Base-by-base conservation (phyloP, 2,113 vertebrate species). In the Lynx canadensis region DNA sequence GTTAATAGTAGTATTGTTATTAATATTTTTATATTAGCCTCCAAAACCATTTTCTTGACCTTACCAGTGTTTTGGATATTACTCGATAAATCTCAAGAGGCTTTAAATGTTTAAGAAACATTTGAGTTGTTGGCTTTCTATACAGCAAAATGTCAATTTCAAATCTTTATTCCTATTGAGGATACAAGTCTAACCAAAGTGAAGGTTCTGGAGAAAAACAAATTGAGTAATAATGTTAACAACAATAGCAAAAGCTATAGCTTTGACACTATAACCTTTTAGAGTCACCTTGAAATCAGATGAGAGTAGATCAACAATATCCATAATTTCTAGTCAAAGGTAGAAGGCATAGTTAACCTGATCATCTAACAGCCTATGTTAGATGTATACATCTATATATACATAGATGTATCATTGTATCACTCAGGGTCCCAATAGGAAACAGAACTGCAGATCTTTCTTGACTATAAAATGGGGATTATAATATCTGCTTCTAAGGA, bases 21-120 rank as follows among this genome's bases (percentile, higher is more conserved):
- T 23, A 74, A 14, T 36, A 65, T 38, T 66, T 69, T 33, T 85
- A 29, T 48, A 74, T 19, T 55, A 89, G 38, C 63, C 57, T 91
- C 63, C 27, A 87, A 95, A 93, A 33, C 31, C 38, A 91, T 84
- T 88, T 80, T 73, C 45, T 96, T 93, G 31, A 15, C n/a, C 27
- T 87, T 78, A 93, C 41, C 68, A 31, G 65, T 55, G 36, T 55
- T 89, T 90, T 92, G 23, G 15, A 90, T 41, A 50, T 86, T 19
- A 71, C 0, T 66, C 4, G 15, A 15, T 65, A 82, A 81, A 88
- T 74, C 89, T 7, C 60, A 68, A 23, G 33, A 80, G 10, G 6
- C 6, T 94, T 96, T 73, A 50, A 63, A 50, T 69, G 5, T 94
- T 84, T 78, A 65, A 73, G 88, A 88, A 83, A 80, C 12, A 48